Evolutionary conservation across 53 echinoderm and acorn worm genomes (phyloP), one percentile per base, ranked within the genome.

Genomic region (Astropecten irregularis): DNA sequence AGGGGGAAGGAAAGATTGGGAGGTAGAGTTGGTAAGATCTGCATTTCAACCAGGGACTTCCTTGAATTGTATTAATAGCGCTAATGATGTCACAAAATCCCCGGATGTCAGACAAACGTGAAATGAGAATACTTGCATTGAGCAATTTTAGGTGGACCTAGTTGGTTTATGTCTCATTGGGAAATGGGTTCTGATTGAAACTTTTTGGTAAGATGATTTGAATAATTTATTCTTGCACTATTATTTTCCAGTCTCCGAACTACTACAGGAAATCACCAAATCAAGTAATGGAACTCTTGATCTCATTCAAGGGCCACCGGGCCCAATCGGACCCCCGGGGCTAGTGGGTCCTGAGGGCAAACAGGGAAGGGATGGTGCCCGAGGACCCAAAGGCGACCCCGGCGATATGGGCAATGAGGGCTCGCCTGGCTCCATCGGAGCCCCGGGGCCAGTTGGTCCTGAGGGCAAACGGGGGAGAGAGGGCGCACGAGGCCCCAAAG

Each of bases 291-390:
- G 11, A 21, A 79, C 61, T 6, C 62, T 61, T 18, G 37, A 79
- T 61, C 34, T 63, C 34, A 47, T 60, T 28, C 72, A 85, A 35
- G 85, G 85, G 25, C 51, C 85, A 3, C 72, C 85, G 32, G 85
- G 85, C 14, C 70, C 69, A 4, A 20, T 40, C 0, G 85, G 85
- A 9, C 18, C 36, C 3, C 85, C 27, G 35, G 85, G 85, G 19
- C 52, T 58, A 11, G 19, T 37, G 7, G 84, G 84, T 29, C 68
- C 69, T 21, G 42, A 76, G 23, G 85, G 85, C 23, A 76, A 29
- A 57, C 57, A 51, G 6, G 85, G 85, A 27, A 8, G 28, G 38
- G 35, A 36, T 19, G 77, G 77, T 37, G 29, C 56, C 14, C 47
- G 1, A 66, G 82, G 65, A 3, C 66, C 3, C 66, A 42, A 40